Evolutionary conservation across 2,888 invertebrate genomes (phyloP).

Genomic region (Automeris io): DNA sequence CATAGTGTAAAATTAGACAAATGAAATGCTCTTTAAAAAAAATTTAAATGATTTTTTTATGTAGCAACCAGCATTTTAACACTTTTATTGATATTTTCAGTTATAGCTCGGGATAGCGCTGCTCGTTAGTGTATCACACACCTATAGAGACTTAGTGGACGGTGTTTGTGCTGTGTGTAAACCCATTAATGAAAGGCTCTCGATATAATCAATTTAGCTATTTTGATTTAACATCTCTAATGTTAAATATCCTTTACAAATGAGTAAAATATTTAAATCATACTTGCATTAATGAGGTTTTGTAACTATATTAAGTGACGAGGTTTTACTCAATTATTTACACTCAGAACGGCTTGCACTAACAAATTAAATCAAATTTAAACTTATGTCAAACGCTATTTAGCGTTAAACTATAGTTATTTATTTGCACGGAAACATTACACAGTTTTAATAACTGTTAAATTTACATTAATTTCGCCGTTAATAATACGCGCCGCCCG

Average conservation of each 20-base stretch:
- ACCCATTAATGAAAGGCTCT: slow-evolving; percentile 3
- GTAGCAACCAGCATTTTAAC: no score
- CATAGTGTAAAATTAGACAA: no score
- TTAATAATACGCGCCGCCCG: no score
- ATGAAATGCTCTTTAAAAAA: not conserved
- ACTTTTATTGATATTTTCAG: no score
- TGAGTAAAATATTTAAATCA: not conserved
- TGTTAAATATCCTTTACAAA: not conserved
- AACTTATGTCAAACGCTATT: no score
- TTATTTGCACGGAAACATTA: no score
- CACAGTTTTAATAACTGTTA: no score
- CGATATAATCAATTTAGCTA: not conserved
- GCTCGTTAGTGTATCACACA: not conserved
- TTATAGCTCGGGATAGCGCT: not conserved
- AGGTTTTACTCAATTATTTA: slow-evolving; percentile 17
- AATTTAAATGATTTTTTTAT: not conserved
- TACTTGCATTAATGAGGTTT: not conserved
- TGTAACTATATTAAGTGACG: not conserved
- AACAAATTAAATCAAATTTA: no score
- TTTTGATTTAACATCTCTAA: not conserved
- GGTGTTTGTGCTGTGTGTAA: slow-evolving; percentile 36
- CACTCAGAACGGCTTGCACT: no score
- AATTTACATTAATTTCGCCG: no score
- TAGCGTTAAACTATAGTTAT: no score
- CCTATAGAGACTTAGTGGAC: slow-evolving; percentile 46